Conservation (phyloP, 2,113 vertebrate genomes). For the Dolichallabes microphthalmus region DNA sequence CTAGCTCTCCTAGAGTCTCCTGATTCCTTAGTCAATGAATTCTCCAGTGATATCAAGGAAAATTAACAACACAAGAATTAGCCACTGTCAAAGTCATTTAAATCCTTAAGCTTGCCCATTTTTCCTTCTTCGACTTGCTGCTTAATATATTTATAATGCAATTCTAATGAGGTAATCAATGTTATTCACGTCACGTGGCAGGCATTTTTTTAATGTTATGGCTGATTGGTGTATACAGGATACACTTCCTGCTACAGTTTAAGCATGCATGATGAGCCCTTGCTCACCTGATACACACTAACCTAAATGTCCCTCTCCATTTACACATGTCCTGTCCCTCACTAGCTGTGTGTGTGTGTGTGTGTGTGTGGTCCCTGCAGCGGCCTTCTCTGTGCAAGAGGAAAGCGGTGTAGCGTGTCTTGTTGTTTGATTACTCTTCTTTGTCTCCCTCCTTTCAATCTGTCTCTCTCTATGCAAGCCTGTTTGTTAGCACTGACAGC, state of each 20-base stretch:
- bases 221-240: too few relatives aligned
- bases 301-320: not conserved
- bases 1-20: too few relatives aligned
- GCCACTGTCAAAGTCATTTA: too few relatives aligned
- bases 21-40: too few relatives aligned
- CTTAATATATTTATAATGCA: too few relatives aligned
- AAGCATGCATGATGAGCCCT: not conserved
- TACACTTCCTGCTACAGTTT: not conserved
- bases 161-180: too few relatives aligned
- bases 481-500: slow-evolving; percentile 83
- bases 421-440: slow-evolving; percentile 66
- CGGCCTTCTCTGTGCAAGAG: slow-evolving; percentile 60
- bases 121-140: too few relatives aligned
- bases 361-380: slow-evolving; percentile 43
- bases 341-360: slow-evolving; percentile 35
- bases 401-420: slow-evolving; percentile 57
- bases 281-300: not conserved
- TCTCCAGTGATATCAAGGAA: too few relatives aligned
- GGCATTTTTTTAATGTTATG: too few relatives aligned
- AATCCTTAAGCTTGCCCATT: too few relatives aligned
- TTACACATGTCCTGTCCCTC: slow-evolving; percentile 15
- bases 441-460: slow-evolving; percentile 42
- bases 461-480: slow-evolving; percentile 68
- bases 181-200: too few relatives aligned
- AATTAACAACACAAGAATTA: too few relatives aligned